phyloP scores from a whole-genome alignment of 2,113 vertebrate species.

The Monarcha castaneiventris region DNA sequence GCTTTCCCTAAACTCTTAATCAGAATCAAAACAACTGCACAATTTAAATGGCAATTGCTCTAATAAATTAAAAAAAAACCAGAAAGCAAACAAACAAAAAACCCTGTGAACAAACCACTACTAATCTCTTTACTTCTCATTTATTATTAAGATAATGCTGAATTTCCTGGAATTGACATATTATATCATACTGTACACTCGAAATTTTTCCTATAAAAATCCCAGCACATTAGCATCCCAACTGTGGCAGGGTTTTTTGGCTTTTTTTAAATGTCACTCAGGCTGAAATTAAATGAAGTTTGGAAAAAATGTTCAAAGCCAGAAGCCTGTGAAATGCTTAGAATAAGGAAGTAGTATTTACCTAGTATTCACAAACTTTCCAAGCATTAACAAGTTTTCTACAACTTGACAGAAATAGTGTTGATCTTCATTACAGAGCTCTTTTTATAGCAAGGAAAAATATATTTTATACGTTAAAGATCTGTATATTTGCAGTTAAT shows the following conservation, averaged over 20 bases:
- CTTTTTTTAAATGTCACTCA: neutral
- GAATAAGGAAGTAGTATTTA: neutral
- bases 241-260: neutral
- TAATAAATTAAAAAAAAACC: neutral
- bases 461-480: neutral
- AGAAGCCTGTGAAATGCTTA: neutral
- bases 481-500: neutral
- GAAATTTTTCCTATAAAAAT: neutral
- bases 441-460: neutral
- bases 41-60: neutral
- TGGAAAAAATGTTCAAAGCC: neutral
- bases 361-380: neutral
- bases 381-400: neutral
- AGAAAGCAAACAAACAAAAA: neutral
- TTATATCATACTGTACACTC: neutral
- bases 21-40: neutral
- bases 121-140: neutral
- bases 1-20: neutral
- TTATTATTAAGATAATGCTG: neutral
- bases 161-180: neutral
- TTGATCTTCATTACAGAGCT: neutral
- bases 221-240: neutral
- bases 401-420: neutral
- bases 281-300: constrained; percentile 25
- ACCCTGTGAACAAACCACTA: neutral